Evolutionary conservation across 2,888 invertebrate genomes (phyloP), one percentile per base, ranked within the genome.

Genomic region (Eristalis pertinax): DNA sequence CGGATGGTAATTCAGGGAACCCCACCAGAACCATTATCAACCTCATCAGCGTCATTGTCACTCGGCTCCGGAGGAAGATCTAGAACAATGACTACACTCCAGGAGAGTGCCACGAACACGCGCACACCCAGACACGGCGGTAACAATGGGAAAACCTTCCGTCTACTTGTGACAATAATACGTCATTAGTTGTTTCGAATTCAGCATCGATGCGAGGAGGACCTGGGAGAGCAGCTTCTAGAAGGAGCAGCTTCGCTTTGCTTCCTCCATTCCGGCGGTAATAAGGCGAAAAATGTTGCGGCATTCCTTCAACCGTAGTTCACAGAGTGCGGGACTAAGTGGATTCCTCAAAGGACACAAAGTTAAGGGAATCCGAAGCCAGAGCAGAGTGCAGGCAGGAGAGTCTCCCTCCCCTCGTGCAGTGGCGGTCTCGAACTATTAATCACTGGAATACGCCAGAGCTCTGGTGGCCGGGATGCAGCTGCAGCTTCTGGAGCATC

Each of bases 151-250:
- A 22, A 29, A 60, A 29, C 73, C 64, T 75, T 84, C 67, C 68
- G 13, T 38, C 38, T 13, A 50, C 50, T 73, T 81, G 77, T 85
- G 85, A 82, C 85, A 85, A 85, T 82, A 81, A 82, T 85, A 85
- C 85, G 77, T 85, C 85, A 85, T 85, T 85, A 85, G 85, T 77
- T 85, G 77, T 69, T 82, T 81, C 85, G 56, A 74, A 85, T 82
- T 85, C 77, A 85, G 67, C 41, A 85, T 82, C 76, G 73, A 74
- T 67, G 74, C 78, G 56, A 35, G 56, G 32, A 32, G 8, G 32
- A 10, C 8, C 32, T 10, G 1, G 32, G 32, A 8, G 1, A 32
- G 32, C 1, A 32, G 10, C 7, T 5, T 4, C 29, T 29, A 29
- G 10, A 19, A 35, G 11, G 38, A 63, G 67, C 68, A 77, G 22